These are phyloP conservation scores for Phalanger gymnotis DNA, from an alignment of 2,797 vertebrate genomes.

Conservation along the genomic window DNA sequence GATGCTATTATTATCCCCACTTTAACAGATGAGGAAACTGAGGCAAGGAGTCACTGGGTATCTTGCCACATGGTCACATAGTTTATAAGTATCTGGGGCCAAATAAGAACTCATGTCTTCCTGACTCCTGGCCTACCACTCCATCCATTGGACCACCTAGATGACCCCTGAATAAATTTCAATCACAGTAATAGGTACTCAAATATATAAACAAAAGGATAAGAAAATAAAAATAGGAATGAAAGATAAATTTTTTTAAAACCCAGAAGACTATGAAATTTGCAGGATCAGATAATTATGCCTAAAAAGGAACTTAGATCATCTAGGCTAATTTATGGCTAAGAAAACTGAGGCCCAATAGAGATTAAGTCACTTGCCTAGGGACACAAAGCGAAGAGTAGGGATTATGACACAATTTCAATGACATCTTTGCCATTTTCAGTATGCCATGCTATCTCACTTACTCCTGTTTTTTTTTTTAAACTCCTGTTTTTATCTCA, in stretches of 20 bases:
- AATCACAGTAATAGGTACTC: background rate
- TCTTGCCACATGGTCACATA: no score
- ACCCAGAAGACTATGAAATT: no score
- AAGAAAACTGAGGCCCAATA: background rate
- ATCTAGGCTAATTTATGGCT: background rate
- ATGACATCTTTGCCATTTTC: background rate
- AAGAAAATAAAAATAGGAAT: background rate
- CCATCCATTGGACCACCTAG: background rate
- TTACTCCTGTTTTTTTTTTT: no score
- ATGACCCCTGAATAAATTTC: background rate
- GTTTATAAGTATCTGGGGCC: no score
- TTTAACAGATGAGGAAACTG: no score
- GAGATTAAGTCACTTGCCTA: background rate
- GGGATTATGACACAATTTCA: constrained; percentile 4
- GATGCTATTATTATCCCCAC: no score
- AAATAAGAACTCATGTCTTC: no score
- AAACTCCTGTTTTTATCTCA: background rate
- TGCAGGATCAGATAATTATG: no score
- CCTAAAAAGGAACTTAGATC: no score
- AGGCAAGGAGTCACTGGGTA: no score
- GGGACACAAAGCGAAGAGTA: background rate
- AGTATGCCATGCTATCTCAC: background rate
- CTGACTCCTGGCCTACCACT: no score
- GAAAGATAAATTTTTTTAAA: background rate
- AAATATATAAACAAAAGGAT: background rate